These are phyloP conservation scores for Urocolius indicus DNA, from an alignment of 2,113 vertebrate species.

Conservation along the genomic window DNA sequence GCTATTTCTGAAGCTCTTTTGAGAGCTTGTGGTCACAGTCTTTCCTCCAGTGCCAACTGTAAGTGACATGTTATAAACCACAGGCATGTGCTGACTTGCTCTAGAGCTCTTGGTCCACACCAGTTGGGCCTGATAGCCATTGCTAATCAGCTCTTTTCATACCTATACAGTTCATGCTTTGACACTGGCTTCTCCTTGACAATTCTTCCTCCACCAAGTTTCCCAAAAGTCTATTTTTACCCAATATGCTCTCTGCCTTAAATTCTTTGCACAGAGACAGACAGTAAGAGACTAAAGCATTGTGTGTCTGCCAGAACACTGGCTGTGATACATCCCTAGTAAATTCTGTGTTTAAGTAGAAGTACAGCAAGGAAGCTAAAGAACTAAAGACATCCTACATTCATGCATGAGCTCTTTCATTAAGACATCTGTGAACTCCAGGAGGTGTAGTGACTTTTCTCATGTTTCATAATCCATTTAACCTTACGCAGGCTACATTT, in stretches of 20 bases:
- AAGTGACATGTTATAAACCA: not conserved
- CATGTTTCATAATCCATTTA: not conserved
- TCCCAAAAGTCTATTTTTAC: not conserved
- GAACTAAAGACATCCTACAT: not conserved
- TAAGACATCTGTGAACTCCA: not conserved
- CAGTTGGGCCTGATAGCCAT: not conserved
- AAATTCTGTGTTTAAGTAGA: not conserved
- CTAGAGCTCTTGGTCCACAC: not conserved
- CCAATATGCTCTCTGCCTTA: not conserved
- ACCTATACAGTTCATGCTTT: not conserved
- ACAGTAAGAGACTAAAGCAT: not conserved
- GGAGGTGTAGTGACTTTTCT: not conserved
- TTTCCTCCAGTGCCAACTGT: not conserved
- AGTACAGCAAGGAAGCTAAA: not conserved
- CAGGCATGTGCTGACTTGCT: not conserved
- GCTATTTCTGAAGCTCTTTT: not conserved
- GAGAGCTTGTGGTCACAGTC: not conserved
- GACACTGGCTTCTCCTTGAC: not conserved
- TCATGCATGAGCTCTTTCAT: not conserved
- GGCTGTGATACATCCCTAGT: not conserved
- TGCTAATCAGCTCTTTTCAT: not conserved
- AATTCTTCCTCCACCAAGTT: not conserved
- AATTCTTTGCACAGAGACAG: not conserved
- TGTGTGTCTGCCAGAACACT: not conserved
- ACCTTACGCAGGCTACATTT: not conserved